These are phyloP conservation scores for Buceros bicornis DNA, from an alignment of 2,797 vertebrate species.

Conservation along the genomic window DNA sequence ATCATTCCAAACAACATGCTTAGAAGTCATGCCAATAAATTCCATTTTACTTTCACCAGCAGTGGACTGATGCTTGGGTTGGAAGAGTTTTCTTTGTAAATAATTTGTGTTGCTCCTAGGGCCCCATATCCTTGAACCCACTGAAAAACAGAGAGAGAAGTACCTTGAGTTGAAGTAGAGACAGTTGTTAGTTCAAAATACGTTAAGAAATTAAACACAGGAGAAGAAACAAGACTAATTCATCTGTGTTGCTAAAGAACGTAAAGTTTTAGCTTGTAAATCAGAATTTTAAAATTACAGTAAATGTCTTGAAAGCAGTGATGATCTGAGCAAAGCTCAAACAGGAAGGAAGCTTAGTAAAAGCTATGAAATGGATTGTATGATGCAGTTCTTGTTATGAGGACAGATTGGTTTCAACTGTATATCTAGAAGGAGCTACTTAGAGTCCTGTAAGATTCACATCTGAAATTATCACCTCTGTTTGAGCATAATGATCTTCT, in stretches of 20 bases:
- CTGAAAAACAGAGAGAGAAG: not conserved
- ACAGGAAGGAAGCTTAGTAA: not conserved
- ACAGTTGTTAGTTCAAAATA: not conserved
- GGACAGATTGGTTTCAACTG: not conserved
- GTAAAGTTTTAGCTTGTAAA: not conserved
- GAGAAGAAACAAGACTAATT: not conserved
- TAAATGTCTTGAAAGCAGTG: not conserved
- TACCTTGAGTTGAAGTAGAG: not conserved
- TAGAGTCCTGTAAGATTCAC: not conserved
- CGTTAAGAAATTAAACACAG: not conserved
- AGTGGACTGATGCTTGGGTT: not conserved
- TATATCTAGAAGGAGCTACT: not conserved
- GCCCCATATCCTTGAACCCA: fast-evolving
- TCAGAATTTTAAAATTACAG: not conserved
- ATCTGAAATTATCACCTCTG: not conserved
- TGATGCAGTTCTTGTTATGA: not conserved
- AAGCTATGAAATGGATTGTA: not conserved
- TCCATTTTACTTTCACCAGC: not conserved
- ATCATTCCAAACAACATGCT: not conserved
- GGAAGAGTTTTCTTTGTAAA: not conserved
- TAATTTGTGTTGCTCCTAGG: not conserved
- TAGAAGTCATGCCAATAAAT: not conserved
- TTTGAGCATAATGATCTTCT: not conserved
- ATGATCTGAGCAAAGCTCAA: not conserved
- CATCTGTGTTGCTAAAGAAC: not conserved